These are phyloP conservation scores for Pachydiplax longipennis DNA, from an alignment of 2,888 invertebrate genomes.

Conservation along the genomic window DNA sequence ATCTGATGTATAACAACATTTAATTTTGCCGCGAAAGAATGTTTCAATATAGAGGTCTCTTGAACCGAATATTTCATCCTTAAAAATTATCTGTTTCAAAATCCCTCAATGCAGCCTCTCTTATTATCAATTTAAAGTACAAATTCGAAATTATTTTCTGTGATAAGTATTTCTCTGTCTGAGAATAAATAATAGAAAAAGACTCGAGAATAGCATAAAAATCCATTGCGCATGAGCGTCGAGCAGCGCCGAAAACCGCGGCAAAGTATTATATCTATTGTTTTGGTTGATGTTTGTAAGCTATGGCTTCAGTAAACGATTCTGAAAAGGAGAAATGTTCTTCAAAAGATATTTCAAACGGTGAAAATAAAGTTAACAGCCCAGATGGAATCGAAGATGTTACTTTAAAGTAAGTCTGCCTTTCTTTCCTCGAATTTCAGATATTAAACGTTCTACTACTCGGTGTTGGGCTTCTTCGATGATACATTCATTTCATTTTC, in stretches of 20 bases:
- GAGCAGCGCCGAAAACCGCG: conserved; percentile 27
- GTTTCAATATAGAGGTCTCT: too few relatives aligned
- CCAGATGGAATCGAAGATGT: not conserved
- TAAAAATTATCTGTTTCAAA: too few relatives aligned
- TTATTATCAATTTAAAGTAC: too few relatives aligned
- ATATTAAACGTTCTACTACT: too few relatives aligned
- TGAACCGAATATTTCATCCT: too few relatives aligned
- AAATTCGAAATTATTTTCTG: too few relatives aligned
- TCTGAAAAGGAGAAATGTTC: not conserved
- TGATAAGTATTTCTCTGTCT: too few relatives aligned
- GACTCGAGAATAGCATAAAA: not conserved
- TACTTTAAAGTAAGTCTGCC: not conserved
- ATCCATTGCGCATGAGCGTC: conserved; percentile 17
- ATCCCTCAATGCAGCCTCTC: too few relatives aligned
- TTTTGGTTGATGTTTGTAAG: not conserved
- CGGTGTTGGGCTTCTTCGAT: too few relatives aligned
- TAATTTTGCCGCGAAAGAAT: too few relatives aligned
- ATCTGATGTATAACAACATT: too few relatives aligned
- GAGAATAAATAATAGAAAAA: too few relatives aligned
- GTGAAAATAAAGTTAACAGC: not conserved
- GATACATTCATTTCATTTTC: not conserved
- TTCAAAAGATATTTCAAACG: not conserved
- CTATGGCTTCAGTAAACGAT: conserved; percentile 8
- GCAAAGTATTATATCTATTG: conserved; percentile 6
- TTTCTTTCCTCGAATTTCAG: not conserved